These are phyloP conservation scores for Limnephilus lunatus DNA, from an alignment of 2,888 invertebrate genomes.

Conservation along the genomic window DNA sequence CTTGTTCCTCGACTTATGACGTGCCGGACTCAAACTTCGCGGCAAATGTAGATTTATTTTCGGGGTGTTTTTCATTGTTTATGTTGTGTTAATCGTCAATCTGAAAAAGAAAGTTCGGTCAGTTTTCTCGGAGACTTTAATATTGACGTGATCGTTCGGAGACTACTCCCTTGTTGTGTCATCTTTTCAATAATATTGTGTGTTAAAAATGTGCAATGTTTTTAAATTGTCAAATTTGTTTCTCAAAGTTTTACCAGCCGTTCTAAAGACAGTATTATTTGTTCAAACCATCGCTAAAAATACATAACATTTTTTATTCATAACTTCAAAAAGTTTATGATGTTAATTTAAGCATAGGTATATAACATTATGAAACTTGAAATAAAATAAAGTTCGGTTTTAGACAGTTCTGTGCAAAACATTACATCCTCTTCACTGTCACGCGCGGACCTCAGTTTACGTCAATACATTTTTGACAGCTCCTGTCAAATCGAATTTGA, in stretches of 20 bases:
- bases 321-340: too few relatives aligned
- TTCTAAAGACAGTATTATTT: not conserved
- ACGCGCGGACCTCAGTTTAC: not conserved
- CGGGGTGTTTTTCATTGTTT: constrained; percentile 63
- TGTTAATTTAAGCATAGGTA: not conserved
- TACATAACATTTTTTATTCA: not conserved
- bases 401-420: not conserved
- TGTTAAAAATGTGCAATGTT: not conserved
- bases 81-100: constrained; percentile 3
- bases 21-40: constrained; percentile 63
- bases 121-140: not conserved
- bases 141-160: not conserved
- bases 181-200: not conserved
- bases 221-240: not conserved
- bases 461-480: not conserved
- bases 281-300: not conserved
- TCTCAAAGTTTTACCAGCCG: not conserved
- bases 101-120: constrained; percentile 10
- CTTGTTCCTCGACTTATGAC: constrained; percentile 62
- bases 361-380: not conserved
- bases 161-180: not conserved
- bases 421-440: not conserved
- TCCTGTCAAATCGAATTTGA: not conserved
- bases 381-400: not conserved
- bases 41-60: constrained; percentile 65